A percentile compares a stretch with the other conserved stretches of the same genome.
phyloP scores from a whole-genome alignment of 2,888 invertebrate genomes.

The Eupsilia transversa region DNA sequence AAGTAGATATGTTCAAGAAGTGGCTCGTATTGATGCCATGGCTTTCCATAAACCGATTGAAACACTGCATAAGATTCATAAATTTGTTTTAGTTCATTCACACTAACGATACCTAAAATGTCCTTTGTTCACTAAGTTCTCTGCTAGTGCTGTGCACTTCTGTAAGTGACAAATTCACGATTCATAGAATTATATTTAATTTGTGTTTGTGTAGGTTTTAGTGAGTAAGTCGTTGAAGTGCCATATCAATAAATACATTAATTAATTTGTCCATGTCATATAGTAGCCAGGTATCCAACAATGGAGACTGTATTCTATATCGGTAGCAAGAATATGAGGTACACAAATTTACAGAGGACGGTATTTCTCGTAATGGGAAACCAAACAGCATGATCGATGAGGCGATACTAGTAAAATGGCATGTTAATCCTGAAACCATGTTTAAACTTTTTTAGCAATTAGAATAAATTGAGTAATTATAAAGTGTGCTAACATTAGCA shows the following conservation, averaged over 20 bases:
- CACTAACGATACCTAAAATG: too few species aligned
- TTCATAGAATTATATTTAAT: too few species aligned
- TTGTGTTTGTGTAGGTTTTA: too few species aligned
- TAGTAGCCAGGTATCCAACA: too few species aligned
- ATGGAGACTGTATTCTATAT: not conserved
- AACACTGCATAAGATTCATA: not conserved
- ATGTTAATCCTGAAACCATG: constrained; percentile 26
- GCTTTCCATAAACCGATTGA: not conserved
- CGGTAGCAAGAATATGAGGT: not conserved
- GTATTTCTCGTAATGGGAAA: constrained; percentile 1
- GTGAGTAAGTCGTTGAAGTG: too few species aligned
- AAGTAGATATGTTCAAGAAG: not conserved
- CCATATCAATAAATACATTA: too few species aligned
- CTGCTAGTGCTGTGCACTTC: too few species aligned
- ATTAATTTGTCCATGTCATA: too few species aligned
- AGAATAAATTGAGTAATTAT: constrained; percentile 61
- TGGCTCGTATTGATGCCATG: not conserved
- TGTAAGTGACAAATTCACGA: too few species aligned
- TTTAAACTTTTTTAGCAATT: constrained; percentile 41
- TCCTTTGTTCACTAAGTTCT: too few species aligned
- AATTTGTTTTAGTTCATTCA: too few species aligned
- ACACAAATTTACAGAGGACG: too few species aligned
- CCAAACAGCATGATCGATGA: constrained; percentile 12
- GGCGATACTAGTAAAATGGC: constrained; percentile 26
- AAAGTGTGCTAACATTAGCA: constrained; percentile 61